These are phyloP conservation scores for Diplolepis rosae DNA, from an alignment of 2,888 invertebrate genomes.

Conservation along the genomic window DNA sequence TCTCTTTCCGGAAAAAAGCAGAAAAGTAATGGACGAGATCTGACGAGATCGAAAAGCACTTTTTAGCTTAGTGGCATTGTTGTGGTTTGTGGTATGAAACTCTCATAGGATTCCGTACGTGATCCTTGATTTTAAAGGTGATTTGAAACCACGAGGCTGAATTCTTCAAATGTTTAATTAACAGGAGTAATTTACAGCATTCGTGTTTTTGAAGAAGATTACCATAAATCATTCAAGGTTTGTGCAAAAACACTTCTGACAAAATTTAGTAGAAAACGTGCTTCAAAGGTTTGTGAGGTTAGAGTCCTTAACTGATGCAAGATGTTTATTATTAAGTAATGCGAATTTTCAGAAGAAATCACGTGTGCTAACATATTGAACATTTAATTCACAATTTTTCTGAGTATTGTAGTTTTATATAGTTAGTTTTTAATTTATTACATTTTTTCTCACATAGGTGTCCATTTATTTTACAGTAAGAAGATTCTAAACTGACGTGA, in stretches of 20 bases:
- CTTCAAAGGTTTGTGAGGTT: constrained; percentile 2
- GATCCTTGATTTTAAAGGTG: background rate
- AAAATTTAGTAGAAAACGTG: constrained; percentile 8
- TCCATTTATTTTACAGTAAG: too few relatives aligned
- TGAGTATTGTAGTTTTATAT: too few relatives aligned
- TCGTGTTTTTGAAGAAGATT: background rate
- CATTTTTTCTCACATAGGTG: too few relatives aligned
- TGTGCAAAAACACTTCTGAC: background rate
- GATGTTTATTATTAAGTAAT: background rate
- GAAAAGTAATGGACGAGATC: too few relatives aligned
- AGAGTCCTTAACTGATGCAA: background rate
- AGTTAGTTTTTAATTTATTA: too few relatives aligned
- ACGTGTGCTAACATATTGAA: background rate
- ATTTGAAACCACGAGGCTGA: background rate
- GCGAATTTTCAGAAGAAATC: background rate
- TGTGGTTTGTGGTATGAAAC: background rate
- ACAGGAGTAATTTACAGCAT: background rate
- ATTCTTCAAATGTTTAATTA: background rate
- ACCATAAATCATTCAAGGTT: constrained; percentile 8
- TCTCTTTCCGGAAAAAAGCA: too few relatives aligned
- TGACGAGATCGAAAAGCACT: too few relatives aligned
- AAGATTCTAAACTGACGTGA: too few relatives aligned
- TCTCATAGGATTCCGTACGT: background rate
- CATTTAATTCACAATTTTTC: background rate
- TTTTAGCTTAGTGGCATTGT: too few relatives aligned